Base-by-base conservation (phyloP, 2,797 vertebrate species). In the Bufotes viridis region DNA sequence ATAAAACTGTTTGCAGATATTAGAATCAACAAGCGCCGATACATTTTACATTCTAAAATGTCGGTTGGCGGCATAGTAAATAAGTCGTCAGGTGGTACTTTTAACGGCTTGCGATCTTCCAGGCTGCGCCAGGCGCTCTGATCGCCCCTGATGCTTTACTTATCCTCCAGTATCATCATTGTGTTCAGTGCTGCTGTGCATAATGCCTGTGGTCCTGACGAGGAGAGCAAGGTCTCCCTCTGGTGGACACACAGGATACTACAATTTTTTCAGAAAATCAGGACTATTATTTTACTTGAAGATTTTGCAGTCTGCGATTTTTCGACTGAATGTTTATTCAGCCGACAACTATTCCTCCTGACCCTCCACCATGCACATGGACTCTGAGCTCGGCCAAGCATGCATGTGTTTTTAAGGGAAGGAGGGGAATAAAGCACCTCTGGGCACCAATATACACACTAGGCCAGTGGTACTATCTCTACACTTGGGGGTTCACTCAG, bases 1-100 rank as follows among this genome's bases (percentile, higher is more conserved):
- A 87, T 55, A 49, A 61, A 81, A 78, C 13, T 86, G 87, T 89
- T 82, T 86, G 79, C 80, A 78, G 84, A 86, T 86, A 82, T 85
- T 85, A 85, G 34, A 69, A 86, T 69, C 79, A 78, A 58, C 72
- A 78, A 78, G 84, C 61, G 55, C 63, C 75, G 4, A 65, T 83
- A 14, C 57, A 29, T 57, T 61, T 67, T 87, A 67, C 78, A 78
- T 83, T 69, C 60, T 69, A 63, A 70, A 78, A 70, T 34, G 34
- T 20, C 7, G 53, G 83, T 29, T 79, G 18, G 57, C 49, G 29
- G 26, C 24, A 60, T 7, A 34, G 29, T 81, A 29, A 63, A 63
- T 61, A 81, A 34, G 58, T 65, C 79, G 15, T 13, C 4, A 49
- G 58, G 55, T 81, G 12, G 14, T 29, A 49, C 0, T 53, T 13